Percentiles rank a stretch among this genome's conserved stretches.
phyloP scores from a whole-genome alignment of 2,113 vertebrate genomes.

The Apteryx mantelli region DNA sequence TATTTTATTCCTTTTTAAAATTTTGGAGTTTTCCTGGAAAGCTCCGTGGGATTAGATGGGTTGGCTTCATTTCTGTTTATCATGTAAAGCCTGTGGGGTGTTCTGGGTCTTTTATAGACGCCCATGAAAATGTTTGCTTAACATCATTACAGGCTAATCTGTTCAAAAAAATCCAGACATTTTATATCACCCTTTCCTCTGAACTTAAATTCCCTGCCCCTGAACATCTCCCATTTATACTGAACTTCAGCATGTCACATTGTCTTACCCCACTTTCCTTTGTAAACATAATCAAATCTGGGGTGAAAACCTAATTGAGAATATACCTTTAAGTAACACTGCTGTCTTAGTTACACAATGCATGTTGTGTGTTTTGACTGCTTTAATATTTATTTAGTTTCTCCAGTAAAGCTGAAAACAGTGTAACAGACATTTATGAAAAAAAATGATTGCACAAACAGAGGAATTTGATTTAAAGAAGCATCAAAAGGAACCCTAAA shows the following conservation, averaged over 20 bases:
- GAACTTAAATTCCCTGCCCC: not conserved
- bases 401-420: conserved; percentile 19
- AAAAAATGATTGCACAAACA: not conserved
- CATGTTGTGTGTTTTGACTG: not conserved
- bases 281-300: not conserved
- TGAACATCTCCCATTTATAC: not conserved
- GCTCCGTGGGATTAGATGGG: not conserved
- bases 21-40: not conserved
- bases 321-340: not conserved
- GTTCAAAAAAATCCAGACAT: not conserved
- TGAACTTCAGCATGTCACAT: not conserved
- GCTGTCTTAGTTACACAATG: not conserved
- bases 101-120: not conserved
- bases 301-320: not conserved
- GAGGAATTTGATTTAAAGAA: not conserved
- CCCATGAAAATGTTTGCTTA: not conserved
- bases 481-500: not conserved
- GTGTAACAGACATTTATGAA: not conserved
- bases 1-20: not conserved
- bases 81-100: not conserved
- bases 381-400: not conserved
- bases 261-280: not conserved
- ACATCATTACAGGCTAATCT: not conserved
- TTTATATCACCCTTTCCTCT: not conserved
- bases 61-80: not conserved